Conservation (phyloP, 1,140 invertebrate species). For the Delia radicum region DNA sequence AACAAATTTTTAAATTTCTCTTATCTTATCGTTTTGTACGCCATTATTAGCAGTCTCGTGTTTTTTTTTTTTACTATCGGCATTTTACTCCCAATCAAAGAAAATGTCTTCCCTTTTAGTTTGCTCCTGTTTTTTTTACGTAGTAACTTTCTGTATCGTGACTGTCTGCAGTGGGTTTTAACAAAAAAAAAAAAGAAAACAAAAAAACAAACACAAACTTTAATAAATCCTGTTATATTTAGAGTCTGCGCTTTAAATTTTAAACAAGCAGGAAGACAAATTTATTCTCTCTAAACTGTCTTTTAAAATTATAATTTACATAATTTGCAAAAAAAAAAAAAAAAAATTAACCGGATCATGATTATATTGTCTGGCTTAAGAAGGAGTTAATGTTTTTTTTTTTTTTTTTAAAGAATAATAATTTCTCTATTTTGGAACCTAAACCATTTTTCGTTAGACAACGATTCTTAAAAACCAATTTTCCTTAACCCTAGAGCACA, state of each 20-base stretch:
- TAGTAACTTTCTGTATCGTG: background rate
- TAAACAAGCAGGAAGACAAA: conserved; percentile 9
- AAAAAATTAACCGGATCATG: too few relatives aligned
- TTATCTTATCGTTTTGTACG: background rate
- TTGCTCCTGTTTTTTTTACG: background rate
- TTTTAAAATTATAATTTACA: background rate
- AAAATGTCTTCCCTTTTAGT: background rate
- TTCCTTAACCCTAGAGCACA: too few relatives aligned
- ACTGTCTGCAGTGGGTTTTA: background rate
- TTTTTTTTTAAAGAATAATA: too few relatives aligned
- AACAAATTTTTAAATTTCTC: background rate
- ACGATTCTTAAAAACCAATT: too few relatives aligned
- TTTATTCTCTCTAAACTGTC: conserved; percentile 1
- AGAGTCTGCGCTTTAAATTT: background rate
- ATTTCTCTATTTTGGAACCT: too few relatives aligned
- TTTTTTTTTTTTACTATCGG: conserved; percentile 7
- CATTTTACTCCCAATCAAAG: background rate
- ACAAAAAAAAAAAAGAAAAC: background rate
- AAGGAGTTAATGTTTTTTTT: too few relatives aligned
- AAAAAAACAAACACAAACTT: background rate
- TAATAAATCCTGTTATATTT: background rate
- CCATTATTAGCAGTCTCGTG: background rate
- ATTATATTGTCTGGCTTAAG: too few relatives aligned
- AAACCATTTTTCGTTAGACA: too few relatives aligned
- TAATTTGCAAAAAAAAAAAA: background rate